Evolutionary conservation across 2,113 vertebrate species (phyloP).

Genomic region (Tenebrosternarchus preto): DNA sequence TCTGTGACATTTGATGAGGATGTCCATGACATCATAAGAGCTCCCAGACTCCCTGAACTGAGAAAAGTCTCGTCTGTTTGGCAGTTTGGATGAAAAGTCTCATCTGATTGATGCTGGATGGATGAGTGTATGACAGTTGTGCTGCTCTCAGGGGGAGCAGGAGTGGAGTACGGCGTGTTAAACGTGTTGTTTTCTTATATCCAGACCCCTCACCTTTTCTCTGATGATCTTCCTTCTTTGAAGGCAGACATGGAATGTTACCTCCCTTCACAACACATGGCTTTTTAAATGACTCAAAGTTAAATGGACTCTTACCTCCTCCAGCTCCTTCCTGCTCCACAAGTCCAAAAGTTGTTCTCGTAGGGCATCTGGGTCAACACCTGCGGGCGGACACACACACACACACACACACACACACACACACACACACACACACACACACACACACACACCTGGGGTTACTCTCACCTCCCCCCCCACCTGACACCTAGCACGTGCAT

Average conservation of each 20-base stretch:
- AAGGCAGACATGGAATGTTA: neutral
- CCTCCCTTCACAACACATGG: neutral
- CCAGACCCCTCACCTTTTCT: neutral
- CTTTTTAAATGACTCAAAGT: neutral
- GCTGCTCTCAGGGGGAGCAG: too few relatives aligned
- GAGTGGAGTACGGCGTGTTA: too few relatives aligned
- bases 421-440: conserved; percentile 35
- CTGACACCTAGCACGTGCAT: neutral
- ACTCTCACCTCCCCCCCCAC: conserved; percentile 4
- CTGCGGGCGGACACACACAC: conserved; percentile 54
- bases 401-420: conserved; percentile 26
- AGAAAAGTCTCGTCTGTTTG: too few relatives aligned
- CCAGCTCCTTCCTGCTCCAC: conserved; percentile 69
- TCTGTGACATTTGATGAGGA: too few relatives aligned
- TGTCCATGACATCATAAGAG: too few relatives aligned
- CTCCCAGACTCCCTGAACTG: too few relatives aligned
- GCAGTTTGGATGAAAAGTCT: too few relatives aligned
- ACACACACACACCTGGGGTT: conserved; percentile 26
- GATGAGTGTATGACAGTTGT: too few relatives aligned
- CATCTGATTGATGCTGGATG: too few relatives aligned
- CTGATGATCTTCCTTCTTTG: neutral
- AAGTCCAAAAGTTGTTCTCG: conserved; percentile 65
- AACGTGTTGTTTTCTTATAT: neutral
- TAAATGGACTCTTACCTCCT: conserved; percentile 66
- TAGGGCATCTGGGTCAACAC: conserved; percentile 67